Evolutionary conservation across 1,140 invertebrate genomes (phyloP), one percentile per base, ranked within the genome.

Genomic region (Drosophila willistoni): DNA sequence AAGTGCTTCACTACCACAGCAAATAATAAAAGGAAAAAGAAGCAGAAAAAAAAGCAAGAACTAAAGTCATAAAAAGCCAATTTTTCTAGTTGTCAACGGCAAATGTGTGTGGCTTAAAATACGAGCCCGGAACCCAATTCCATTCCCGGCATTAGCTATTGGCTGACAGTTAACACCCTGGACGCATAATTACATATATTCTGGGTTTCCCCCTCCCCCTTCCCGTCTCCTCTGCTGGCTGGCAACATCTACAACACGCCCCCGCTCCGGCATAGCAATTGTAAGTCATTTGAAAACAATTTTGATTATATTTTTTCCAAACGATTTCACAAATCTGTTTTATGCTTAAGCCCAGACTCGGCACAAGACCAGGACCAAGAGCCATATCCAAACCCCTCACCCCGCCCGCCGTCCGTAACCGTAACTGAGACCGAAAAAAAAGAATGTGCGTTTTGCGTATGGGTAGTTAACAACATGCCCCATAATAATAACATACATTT

Each of bases 251-350:
- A 39, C 47, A 5, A 5, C 29, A 29, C 59, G 29, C 19, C 19
- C 29, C 17, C 22, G 25, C 73, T 77, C 65, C 65, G 6, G n/a
- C 41, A 55, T 51, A 76, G 83, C 77, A 89, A 86, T 89, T 89
- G 80, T 89, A 89, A 89, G 84, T 89, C 84, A 89, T 87, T 87
- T 78, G 80, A 87, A 87, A 87, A 87, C 84, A 89, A 89, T 89
- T 89, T 89, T 89, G 84, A 89, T 89, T 89, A 89, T 89, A 89
- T 89, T 90, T 89, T 89, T 89, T 89, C 84, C 84, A 84, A 89
- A 42, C 84, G 84, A 89, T 89, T 89, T 89, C 84, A 89, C 84
- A 89, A 89, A 89, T 84, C 84, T 81, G 84, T 80, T 84, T 89
- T 89, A 89, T 89, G 84, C 77, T 73, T 66, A 73, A 51, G 57